Evolutionary conservation across 2,888 invertebrate species (phyloP).

Genomic region (Chaitophorus viminalis): DNA sequence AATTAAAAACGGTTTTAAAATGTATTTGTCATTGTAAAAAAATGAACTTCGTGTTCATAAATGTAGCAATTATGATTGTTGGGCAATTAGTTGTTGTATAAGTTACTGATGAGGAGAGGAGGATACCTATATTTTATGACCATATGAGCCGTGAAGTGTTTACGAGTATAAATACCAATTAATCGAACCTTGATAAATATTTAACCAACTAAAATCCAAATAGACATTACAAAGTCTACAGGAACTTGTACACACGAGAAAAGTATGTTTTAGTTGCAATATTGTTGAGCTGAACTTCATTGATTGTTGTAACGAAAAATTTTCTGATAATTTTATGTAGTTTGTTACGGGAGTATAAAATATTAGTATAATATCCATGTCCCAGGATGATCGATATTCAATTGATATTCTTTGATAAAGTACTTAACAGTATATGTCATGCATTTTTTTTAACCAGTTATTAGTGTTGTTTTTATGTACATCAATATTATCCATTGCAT

Average conservation of each 20-base stretch:
- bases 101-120: neutral
- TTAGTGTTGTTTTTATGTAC: no score
- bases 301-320: no score
- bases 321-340: no score
- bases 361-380: no score
- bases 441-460: no score
- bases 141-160: neutral
- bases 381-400: no score
- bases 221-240: neutral
- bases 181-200: neutral
- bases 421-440: no score
- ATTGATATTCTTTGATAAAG: no score
- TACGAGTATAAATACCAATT: neutral
- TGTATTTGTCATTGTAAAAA: neutral
- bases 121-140: neutral
- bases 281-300: no score
- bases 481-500: no score
- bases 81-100: neutral
- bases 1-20: neutral
- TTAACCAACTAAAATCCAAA: neutral
- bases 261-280: neutral
- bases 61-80: conserved; percentile 6
- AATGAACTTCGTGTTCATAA: neutral
- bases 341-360: no score
- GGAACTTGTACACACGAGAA: neutral